Conservation (phyloP, 2,113 vertebrate genomes). For the Glareola pratincola region DNA sequence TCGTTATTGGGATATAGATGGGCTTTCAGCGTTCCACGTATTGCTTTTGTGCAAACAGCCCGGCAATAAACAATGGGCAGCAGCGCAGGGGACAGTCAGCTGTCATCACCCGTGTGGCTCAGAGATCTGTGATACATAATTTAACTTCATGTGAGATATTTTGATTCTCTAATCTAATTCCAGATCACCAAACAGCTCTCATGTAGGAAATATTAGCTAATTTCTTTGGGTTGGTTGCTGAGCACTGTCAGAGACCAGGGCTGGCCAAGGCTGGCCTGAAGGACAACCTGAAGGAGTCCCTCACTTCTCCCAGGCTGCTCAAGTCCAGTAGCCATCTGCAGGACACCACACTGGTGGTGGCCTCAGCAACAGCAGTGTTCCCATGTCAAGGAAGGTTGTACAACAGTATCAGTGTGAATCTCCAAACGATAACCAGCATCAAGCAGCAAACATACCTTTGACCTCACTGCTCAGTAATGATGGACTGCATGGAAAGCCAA, state of each 20-base stretch:
- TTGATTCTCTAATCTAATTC: constrained; percentile 34
- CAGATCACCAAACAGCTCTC: background rate
- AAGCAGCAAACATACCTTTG: background rate
- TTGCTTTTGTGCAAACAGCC: background rate
- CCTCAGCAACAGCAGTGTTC: rapidly evolving
- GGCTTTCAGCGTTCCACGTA: background rate
- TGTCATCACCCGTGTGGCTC: background rate
- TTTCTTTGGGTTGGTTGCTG: background rate
- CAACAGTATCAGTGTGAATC: rapidly evolving
- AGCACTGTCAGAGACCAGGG: background rate
- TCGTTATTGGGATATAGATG: background rate
- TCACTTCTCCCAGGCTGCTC: background rate
- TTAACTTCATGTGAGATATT: constrained; percentile 3
- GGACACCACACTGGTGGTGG: background rate
- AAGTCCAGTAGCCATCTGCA: background rate
- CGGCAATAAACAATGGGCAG: background rate
- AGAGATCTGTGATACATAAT: constrained; percentile 7
- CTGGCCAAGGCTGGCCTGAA: background rate
- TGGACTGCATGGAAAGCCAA: background rate
- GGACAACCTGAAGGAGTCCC: background rate
- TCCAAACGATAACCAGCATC: background rate
- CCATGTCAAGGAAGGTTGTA: rapidly evolving
- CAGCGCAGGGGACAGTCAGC: background rate
- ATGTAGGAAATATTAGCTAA: background rate
- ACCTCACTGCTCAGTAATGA: background rate